Evolutionary conservation across 2,888 invertebrate genomes (phyloP).

Genomic region (Polietes domitor): DNA sequence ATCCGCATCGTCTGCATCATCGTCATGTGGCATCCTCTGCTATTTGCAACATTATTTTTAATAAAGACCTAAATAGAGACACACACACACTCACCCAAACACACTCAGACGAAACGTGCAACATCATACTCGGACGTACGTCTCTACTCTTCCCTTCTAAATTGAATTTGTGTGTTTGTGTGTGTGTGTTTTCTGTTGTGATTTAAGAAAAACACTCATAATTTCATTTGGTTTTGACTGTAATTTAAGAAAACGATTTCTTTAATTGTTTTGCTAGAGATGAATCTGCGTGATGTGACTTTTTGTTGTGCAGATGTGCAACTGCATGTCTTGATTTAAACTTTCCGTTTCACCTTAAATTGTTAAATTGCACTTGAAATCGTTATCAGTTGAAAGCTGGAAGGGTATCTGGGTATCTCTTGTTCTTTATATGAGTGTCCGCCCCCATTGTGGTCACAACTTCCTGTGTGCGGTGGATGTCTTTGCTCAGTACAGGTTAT

Average conservation of each 20-base stretch:
- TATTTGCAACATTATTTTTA: constrained; percentile 62
- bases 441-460: too few relatives aligned
- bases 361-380: not conserved
- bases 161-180: not conserved
- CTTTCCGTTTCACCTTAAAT: constrained; percentile 9
- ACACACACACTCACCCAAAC: not conserved
- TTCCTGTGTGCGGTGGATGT: too few relatives aligned
- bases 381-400: not conserved
- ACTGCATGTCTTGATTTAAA: not conserved
- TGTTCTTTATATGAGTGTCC: too few relatives aligned
- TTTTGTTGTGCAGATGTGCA: constrained; percentile 2
- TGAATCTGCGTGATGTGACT: constrained; percentile 28
- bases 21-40: constrained; percentile 34
- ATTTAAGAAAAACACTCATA: not conserved
- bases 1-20: constrained; percentile 39
- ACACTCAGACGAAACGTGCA: not conserved
- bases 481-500: too few relatives aligned
- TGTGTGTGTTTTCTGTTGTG: not conserved
- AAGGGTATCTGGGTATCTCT: too few relatives aligned
- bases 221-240: constrained; percentile 18
- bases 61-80: constrained; percentile 55
- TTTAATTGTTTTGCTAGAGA: not conserved
- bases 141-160: not conserved
- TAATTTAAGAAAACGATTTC: too few relatives aligned
- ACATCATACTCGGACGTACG: not conserved